A percentile compares a stretch with the other conserved stretches of the same genome.
Conservation (phyloP, 2,113 vertebrate species). For the Pogona vitticeps region DNA sequence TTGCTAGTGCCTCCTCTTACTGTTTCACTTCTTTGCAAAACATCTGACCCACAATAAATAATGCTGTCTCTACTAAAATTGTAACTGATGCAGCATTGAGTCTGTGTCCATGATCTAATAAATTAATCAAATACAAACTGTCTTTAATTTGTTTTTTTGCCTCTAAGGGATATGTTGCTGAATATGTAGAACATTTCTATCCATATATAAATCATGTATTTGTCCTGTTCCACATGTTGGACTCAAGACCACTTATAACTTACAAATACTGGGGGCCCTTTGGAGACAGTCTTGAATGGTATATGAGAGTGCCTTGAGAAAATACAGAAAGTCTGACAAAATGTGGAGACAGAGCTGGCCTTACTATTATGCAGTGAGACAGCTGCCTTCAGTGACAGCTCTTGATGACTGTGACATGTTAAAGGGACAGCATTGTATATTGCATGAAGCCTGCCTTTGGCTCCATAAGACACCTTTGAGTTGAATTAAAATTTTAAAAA, state of each 20-base stretch:
- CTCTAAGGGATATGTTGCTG: background rate
- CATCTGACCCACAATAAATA: constrained; percentile 16
- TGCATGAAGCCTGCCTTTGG: too few relatives aligned
- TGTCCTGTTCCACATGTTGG: background rate
- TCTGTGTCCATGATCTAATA: constrained; percentile 39
- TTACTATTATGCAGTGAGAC: too few relatives aligned
- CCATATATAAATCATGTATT: background rate
- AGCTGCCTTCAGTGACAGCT: too few relatives aligned
- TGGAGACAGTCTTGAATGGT: too few relatives aligned
- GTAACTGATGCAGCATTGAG: constrained; percentile 26
- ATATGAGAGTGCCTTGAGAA: background rate
- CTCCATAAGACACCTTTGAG: too few relatives aligned
- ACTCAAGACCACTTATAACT: background rate
- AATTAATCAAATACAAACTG: constrained; percentile 33
- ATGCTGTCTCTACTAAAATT: constrained; percentile 28
- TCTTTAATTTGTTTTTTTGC: background rate
- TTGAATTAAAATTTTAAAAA: too few relatives aligned
- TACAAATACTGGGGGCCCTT: background rate
- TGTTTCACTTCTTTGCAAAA: constrained; percentile 19
- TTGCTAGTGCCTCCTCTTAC: constrained; percentile 10
- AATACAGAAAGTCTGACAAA: too few relatives aligned
- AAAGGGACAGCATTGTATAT: too few relatives aligned
- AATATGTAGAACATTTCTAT: background rate
- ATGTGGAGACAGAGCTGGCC: too few relatives aligned
- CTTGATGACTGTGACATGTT: too few relatives aligned